These are phyloP conservation scores for Apis laboriosa DNA, from an alignment of 1,140 invertebrate genomes.

Conservation along the genomic window DNA sequence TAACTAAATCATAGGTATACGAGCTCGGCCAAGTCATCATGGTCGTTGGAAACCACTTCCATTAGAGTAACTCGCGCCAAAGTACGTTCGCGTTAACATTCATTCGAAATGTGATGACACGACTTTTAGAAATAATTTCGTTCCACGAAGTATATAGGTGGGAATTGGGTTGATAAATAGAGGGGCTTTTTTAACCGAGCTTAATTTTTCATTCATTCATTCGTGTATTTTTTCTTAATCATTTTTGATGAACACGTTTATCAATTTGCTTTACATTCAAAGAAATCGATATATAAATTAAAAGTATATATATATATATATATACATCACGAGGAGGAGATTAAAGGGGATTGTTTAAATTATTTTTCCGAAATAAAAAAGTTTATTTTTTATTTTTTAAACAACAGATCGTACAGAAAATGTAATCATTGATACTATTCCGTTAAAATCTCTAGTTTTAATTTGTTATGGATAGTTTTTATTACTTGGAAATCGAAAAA, in stretches of 20 bases:
- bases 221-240: background rate
- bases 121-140: conserved; percentile 28
- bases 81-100: conserved; percentile 35
- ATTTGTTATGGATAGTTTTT: no score
- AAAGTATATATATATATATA: no score
- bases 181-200: background rate
- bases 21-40: conserved; percentile 34
- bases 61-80: conserved; percentile 48
- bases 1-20: conserved; percentile 46
- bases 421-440: background rate
- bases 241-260: no score
- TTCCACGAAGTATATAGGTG: background rate
- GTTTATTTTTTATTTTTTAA: no score
- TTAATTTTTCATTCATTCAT: no score
- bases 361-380: no score
- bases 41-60: conserved; percentile 38
- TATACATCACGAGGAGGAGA: no score
- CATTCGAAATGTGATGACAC: background rate
- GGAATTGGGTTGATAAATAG: conserved; percentile 8
- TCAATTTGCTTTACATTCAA: no score
- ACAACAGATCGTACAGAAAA: no score
- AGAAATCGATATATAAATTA: no score
- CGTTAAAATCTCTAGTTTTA: no score
- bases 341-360: no score
- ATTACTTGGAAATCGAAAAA: background rate